Evolutionary conservation across 2,113 vertebrate genomes (phyloP), one percentile per base, ranked within the genome.

Genomic region (Cololabis saira): DNA sequence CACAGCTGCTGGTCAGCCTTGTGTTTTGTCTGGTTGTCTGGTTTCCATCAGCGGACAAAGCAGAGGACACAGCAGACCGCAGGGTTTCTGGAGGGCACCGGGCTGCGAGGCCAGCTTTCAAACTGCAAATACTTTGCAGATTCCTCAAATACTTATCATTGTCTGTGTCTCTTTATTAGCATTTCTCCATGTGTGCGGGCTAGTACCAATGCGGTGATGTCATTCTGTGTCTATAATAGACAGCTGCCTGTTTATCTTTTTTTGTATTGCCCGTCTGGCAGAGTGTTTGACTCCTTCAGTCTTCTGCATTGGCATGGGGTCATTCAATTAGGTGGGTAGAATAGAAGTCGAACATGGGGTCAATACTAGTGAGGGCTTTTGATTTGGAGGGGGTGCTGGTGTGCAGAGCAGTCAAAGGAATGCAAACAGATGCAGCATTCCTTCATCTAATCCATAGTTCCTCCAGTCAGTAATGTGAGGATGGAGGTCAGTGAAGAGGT

Each of bases 111-210:
- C 43, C 55, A 75, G 47, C 89, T 88, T 82, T 78, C 61, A 87
- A 62, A 67, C 30, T 1, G 65, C 87, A 87, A 87, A 89, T 88
- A 87, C 66, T 83, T 72, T 56, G 42, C 74, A 74, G 71, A 93
- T 93, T 93, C 91, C 88, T 41, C 54, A 81, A 67, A 92, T 91
- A 55, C 87, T 75, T n/a, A 22, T 77, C 82, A 87, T 89, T 92
- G 87, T 92, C 24, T 14, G 2, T 6, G 53, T 53, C 40, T 57
- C 62, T 77, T 76, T 81, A 75, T 78, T 64, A 84, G 86, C 80
- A 83, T 89, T 67, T 71, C 66, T 85, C 83, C 52, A 49, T 71
- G 77, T 85, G 87, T 84, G 83, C 24, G 74, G 79, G 67, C 71
- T 57, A 22, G 7, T 75, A 71, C 74, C 68, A 52, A 14, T 11